Percentiles rank a stretch among this genome's conserved stretches.
Conservation (phyloP, 2,888 invertebrate species). For the Thera obeliscata region DNA sequence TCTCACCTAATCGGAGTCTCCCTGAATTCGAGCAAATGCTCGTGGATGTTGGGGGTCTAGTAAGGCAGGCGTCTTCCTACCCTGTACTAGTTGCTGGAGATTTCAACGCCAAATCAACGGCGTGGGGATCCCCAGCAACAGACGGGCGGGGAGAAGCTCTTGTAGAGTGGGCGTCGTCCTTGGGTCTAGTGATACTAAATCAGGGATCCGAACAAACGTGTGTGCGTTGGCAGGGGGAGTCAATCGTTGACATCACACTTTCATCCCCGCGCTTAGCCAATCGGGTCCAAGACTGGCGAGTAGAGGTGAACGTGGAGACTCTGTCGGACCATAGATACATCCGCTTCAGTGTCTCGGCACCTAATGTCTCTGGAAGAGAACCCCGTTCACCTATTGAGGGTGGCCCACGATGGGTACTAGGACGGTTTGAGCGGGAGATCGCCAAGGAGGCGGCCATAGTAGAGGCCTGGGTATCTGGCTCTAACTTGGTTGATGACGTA, state of each 20-base stretch:
- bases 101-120: not conserved
- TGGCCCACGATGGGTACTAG: not conserved
- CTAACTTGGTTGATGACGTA: not conserved
- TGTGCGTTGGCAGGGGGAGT: conserved; percentile 9
- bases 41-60: not conserved
- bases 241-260: conserved; percentile 1
- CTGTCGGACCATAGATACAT: conserved; percentile 2
- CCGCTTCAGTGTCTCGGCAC: not conserved
- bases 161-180: not conserved
- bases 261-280: not conserved
- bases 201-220: not conserved
- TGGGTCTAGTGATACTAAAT: not conserved
- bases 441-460: conserved; percentile 2
- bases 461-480: not conserved
- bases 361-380: not conserved
- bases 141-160: not conserved
- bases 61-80: not conserved
- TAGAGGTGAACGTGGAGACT: not conserved
- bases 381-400: not conserved
- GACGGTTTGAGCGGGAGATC: not conserved
- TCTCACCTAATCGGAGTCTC: not conserved
- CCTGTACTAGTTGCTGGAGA: not conserved
- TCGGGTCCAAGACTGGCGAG: not conserved
- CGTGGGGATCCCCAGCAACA: conserved; percentile 1
- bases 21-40: not conserved